Evolutionary conservation across 2,888 invertebrate species (phyloP), one percentile per base, ranked within the genome.

Genomic region (Calliphora vomitoria): DNA sequence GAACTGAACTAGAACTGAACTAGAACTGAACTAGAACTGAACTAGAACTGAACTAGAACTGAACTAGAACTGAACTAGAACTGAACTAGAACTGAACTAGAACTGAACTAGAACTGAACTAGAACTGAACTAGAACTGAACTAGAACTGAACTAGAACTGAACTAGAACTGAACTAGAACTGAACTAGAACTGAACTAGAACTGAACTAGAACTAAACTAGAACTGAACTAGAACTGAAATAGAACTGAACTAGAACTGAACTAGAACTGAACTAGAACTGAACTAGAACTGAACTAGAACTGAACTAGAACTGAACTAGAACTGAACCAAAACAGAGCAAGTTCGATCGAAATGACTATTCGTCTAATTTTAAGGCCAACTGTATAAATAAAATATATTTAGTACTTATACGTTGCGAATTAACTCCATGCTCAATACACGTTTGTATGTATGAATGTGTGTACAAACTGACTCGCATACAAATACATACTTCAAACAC

Each of bases 401-500:
- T 44, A 20, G 20, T 66, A 25, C 66, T 11, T 50, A 47, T 47
- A 25, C 68, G 6, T 8, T 31, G 69, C 10, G n/a, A 69, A 35
- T 69, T 20, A 25, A 44, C 44, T 44, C 44, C 1, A 44, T 44
- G 13, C 15, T 25, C 13, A 4, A 55, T 55, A 10, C 55, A 55
- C 25, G 25, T 25, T 25, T 25, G 25, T 25, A 25, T 58, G 6
- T 3, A 60, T 60, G 31, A 13, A 13, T 31, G 55, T 55, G 55
- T 20, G 10, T n/a, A 50, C 3, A 18, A 58, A 58, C 58, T 25
- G 35, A 41, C 18, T 62, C 25, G 38, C 15, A 76, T 44, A 18
- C 55, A 25, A 72, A 80, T 58, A 41, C 18, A 83, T 55, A 78
- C 71, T 76, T 68, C 81, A 84, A 81, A 64, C 62, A 55, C 20